phyloP scores from a whole-genome alignment of 2,888 invertebrate species.

The Nemotelus nigrinus region DNA sequence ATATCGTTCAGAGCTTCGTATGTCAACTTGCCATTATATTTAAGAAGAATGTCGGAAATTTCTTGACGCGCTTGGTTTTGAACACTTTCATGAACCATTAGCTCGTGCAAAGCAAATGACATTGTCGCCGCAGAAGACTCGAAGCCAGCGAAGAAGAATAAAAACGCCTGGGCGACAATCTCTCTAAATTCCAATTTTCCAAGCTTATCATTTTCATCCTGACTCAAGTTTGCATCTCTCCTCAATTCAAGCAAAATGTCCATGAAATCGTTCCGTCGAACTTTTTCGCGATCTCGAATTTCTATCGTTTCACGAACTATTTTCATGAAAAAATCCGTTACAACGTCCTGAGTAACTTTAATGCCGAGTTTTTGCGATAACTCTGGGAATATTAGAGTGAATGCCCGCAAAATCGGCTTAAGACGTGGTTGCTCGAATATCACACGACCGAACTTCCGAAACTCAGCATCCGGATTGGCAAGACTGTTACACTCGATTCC shows the following conservation, averaged over 20 bases:
- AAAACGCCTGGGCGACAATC: slow-evolving; percentile 26
- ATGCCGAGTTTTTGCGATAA: slow-evolving; percentile 44
- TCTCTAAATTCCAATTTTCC: neutral
- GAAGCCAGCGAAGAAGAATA: slow-evolving; percentile 55
- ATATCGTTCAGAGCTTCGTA: slow-evolving; percentile 59
- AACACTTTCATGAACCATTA: slow-evolving; percentile 57
- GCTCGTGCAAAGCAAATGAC: slow-evolving; percentile 56
- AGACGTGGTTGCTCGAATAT: slow-evolving; percentile 45
- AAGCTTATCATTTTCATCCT: neutral
- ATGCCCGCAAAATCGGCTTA: neutral
- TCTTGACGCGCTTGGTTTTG: slow-evolving; percentile 56
- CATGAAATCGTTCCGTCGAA: slow-evolving; percentile 66
- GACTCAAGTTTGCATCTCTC: slow-evolving; percentile 21
- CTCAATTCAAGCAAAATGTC: slow-evolving; percentile 67
- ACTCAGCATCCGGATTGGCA: slow-evolving; percentile 56
- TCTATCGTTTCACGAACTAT: slow-evolving; percentile 61
- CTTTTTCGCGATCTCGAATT: slow-evolving; percentile 59
- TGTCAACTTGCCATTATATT: slow-evolving; percentile 53
- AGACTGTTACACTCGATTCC: slow-evolving; percentile 62
- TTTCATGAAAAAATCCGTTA: slow-evolving; percentile 57
- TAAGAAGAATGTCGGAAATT: slow-evolving; percentile 52
- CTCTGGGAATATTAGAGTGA: slow-evolving; percentile 1
- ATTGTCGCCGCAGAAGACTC: slow-evolving; percentile 57
- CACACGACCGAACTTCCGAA: slow-evolving; percentile 52
- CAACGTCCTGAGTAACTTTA: slow-evolving; percentile 54